A percentile compares a stretch with the other conserved stretches of the same genome.
These are phyloP conservation scores for Terrapene triunguis DNA, from an alignment of 2,113 vertebrate species.

Conservation along the genomic window DNA sequence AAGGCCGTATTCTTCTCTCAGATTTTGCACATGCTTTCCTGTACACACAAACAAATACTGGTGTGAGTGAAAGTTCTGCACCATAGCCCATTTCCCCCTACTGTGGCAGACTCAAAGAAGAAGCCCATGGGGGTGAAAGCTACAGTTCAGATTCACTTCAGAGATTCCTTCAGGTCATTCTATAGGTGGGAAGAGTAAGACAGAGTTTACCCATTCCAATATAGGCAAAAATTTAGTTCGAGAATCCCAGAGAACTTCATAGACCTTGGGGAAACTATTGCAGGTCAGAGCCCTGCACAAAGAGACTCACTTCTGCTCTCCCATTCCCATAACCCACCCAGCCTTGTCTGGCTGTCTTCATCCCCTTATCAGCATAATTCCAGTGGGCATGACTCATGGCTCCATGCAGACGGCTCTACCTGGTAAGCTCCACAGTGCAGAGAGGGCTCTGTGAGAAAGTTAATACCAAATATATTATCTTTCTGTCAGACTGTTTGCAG, in stretches of 20 bases:
- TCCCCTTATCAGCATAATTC: not conserved
- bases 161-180: not conserved
- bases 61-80: not conserved
- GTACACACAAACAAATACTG: not conserved
- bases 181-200: not conserved
- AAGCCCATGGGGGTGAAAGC: not conserved
- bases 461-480: not conserved
- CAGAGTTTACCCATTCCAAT: not conserved
- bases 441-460: not conserved
- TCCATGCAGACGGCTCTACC: not conserved
- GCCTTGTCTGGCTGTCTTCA: not conserved
- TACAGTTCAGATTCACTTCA: not conserved
- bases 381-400: not conserved
- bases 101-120: not conserved
- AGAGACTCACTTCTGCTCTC: not conserved
- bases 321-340: not conserved
- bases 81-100: not conserved
- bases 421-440: not conserved
- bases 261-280: not conserved
- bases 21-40: not conserved
- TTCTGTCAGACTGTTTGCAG: not conserved
- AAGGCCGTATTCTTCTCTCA: not conserved
- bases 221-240: not conserved
- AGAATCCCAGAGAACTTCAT: not conserved
- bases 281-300: not conserved